Percentiles rank a stretch among this genome's conserved stretches.
Conservation (phyloP, 2,888 invertebrate genomes). For the Hirtodrosophila trivittata region DNA sequence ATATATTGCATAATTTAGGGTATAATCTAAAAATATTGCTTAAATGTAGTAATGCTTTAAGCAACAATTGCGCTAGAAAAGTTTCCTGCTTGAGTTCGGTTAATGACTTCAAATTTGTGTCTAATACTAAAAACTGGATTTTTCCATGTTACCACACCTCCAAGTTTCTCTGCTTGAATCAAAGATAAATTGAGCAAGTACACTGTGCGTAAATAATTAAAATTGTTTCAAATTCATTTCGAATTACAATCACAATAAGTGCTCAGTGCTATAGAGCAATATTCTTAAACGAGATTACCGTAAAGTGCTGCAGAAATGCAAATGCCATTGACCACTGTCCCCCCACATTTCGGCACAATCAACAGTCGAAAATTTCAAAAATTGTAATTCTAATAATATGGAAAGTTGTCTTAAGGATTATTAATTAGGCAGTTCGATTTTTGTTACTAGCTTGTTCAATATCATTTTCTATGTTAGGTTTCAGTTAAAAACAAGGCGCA, state of each 20-base stretch:
- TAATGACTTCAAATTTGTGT: constrained; percentile 47
- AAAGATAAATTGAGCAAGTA: constrained; percentile 38
- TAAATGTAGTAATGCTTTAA: constrained; percentile 39
- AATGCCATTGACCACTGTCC: too few relatives aligned
- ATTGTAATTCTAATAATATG: too few relatives aligned
- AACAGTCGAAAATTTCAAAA: too few relatives aligned
- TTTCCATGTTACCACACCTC: too few relatives aligned
- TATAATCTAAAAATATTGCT: constrained; percentile 60
- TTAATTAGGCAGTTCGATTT: too few relatives aligned
- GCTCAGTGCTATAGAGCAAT: constrained; percentile 20
- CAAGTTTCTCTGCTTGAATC: constrained; percentile 20
- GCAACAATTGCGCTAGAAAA: constrained; percentile 31
- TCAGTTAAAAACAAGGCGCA: background rate
- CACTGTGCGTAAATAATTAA: constrained; percentile 39
- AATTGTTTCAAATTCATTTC: constrained; percentile 36
- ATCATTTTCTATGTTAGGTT: too few relatives aligned
- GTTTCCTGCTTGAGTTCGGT: constrained; percentile 25
- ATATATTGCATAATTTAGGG: too few relatives aligned
- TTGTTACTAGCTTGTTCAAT: too few relatives aligned
- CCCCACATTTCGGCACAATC: too few relatives aligned
- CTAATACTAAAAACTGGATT: too few relatives aligned
- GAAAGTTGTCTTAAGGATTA: too few relatives aligned
- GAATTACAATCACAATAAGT: constrained; percentile 42
- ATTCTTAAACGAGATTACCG: background rate
- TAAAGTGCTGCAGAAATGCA: background rate